Evolutionary conservation across 2,888 invertebrate species (phyloP).

Genomic region (Sphaeridia pumilis): DNA sequence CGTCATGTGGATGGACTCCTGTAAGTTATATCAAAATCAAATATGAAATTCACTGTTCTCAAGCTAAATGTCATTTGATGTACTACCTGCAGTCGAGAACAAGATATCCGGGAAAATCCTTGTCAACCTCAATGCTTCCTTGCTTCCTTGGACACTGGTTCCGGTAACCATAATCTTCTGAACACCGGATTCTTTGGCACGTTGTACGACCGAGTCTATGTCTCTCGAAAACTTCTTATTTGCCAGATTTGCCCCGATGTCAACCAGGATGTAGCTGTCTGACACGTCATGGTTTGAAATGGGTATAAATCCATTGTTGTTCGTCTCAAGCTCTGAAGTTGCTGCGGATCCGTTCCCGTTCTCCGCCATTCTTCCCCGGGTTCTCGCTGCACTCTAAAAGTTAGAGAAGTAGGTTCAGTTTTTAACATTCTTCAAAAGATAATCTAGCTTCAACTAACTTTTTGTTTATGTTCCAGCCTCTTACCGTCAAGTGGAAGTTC

Average conservation of each 20-base stretch:
- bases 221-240: constrained; percentile 88
- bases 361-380: no score
- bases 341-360: background rate
- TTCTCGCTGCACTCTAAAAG: no score
- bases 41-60: no score
- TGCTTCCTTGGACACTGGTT: constrained; percentile 75
- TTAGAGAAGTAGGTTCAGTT: no score
- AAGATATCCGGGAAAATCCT: constrained; percentile 79
- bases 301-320: background rate
- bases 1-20: constrained; percentile 89
- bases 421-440: no score
- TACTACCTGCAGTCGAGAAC: constrained; percentile 74
- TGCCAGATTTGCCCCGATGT: constrained; percentile 83
- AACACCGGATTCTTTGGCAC: constrained; percentile 87
- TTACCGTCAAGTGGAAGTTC: no score
- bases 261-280: constrained; percentile 82
- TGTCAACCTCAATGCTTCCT: constrained; percentile 77
- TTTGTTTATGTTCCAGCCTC: no score
- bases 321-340: background rate
- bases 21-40: no score
- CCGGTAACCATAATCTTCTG: constrained; percentile 91
- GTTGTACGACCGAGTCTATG: constrained; percentile 77
- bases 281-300: constrained; percentile 16
- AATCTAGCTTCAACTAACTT: no score
- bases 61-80: no score